Percentiles rank a stretch among this genome's conserved stretches.
These are phyloP conservation scores for Ormyrus thymus DNA, from an alignment of 2,888 invertebrate species.

Conservation along the genomic window DNA sequence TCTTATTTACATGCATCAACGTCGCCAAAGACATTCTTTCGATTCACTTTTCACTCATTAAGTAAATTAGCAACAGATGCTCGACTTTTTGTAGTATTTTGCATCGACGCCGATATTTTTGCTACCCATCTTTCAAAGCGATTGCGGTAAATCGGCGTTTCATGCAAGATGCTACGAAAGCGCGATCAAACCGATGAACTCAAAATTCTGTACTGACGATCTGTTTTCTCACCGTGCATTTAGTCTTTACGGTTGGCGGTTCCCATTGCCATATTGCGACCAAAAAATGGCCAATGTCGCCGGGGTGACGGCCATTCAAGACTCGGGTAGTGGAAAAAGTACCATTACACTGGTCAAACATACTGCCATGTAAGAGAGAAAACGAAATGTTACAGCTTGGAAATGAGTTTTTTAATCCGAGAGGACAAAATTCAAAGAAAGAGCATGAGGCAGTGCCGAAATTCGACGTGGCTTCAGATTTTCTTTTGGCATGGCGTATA, in stretches of 20 bases:
- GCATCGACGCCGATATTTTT: not conserved
- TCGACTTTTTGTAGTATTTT: slow-evolving; percentile 14
- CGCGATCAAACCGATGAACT: slow-evolving; percentile 5
- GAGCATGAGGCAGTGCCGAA: slow-evolving; percentile 67
- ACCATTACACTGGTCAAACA: slow-evolving; percentile 75
- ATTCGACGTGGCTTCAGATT: slow-evolving; percentile 66
- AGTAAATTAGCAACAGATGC: not conserved
- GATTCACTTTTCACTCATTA: slow-evolving; percentile 16
- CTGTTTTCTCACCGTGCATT: slow-evolving; percentile 50
- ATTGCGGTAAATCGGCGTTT: not conserved
- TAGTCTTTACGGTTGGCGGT: slow-evolving; percentile 97
- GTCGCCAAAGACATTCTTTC: slow-evolving; percentile 27
- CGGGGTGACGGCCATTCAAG: slow-evolving; percentile 74
- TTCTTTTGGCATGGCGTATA: slow-evolving; percentile 67
- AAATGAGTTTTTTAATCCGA: not conserved
- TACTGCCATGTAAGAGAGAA: slow-evolving; percentile 73
- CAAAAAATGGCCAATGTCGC: slow-evolving; percentile 83
- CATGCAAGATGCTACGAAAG: slow-evolving; percentile 16
- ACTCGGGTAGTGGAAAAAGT: slow-evolving; percentile 75
- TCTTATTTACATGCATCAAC: slow-evolving; percentile 43
- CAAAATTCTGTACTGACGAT: slow-evolving; percentile 42
- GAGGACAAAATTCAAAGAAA: slow-evolving; percentile 53
- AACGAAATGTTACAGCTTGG: slow-evolving; percentile 51
- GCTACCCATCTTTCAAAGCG: not conserved
- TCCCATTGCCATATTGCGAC: slow-evolving; percentile 97